These are phyloP conservation scores for Microtus pennsylvanicus DNA, from an alignment of 2,113 vertebrate species.

Conservation along the genomic window DNA sequence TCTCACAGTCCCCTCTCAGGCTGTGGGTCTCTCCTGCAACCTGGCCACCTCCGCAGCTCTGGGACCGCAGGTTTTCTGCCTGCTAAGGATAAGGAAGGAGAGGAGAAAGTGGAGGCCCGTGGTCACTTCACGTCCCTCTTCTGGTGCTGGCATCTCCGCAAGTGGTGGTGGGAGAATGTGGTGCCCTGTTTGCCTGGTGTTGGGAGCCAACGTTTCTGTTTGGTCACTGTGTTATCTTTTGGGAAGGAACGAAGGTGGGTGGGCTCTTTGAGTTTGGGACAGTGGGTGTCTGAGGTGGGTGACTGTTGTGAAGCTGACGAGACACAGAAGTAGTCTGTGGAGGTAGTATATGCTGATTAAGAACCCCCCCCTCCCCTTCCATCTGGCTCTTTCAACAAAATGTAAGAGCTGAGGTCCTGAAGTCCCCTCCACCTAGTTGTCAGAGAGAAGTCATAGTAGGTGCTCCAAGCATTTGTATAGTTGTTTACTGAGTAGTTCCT, in stretches of 20 bases:
- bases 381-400: not conserved
- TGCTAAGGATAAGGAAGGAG: not conserved
- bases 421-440: not conserved
- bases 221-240: not conserved
- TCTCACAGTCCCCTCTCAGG: not conserved
- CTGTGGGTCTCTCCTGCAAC: too few relatives aligned
- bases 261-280: not conserved
- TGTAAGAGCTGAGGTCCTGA: not conserved
- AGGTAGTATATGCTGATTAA: not conserved
- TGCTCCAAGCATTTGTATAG: not conserved
- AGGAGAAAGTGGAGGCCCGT: not conserved
- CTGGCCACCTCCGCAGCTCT: not conserved
- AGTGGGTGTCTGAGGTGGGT: not conserved
- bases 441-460: not conserved
- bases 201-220: not conserved
- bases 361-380: not conserved
- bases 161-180: too few relatives aligned
- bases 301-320: not conserved
- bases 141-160: accelerated
- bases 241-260: accelerated
- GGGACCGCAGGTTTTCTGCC: not conserved
- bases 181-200: not conserved
- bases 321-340: not conserved
- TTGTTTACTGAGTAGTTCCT: not conserved
- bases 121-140: accelerated